These are phyloP conservation scores for Gymnocheta viridis DNA, from an alignment of 2,888 invertebrate species.

Conservation along the genomic window DNA sequence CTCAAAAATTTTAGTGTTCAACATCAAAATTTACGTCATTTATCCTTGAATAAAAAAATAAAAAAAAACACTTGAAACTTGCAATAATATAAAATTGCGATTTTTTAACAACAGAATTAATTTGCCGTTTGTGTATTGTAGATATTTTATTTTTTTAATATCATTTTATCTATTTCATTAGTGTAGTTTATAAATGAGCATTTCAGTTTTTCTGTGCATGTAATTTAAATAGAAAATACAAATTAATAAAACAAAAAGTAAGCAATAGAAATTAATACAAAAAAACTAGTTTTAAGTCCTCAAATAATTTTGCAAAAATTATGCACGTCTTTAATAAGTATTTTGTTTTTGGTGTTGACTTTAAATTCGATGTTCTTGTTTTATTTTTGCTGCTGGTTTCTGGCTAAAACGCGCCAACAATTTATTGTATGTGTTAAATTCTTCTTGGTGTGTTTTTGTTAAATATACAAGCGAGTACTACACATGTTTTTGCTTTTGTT, in stretches of 20 bases:
- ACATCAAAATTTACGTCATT: conserved; percentile 60
- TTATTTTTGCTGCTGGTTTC: conserved; percentile 26
- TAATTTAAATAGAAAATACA: conserved; percentile 73
- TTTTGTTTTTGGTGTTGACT: conserved; percentile 19
- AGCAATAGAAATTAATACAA: conserved; percentile 8
- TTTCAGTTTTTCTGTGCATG: conserved; percentile 72
- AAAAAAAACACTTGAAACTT: conserved; percentile 52
- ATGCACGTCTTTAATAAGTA: conserved; percentile 71
- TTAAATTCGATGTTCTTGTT: conserved; percentile 37
- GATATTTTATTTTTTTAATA: conserved; percentile 5
- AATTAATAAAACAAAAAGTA: conserved; percentile 34
- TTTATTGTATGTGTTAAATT: conserved; percentile 24
- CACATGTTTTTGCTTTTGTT: conserved; percentile 33
- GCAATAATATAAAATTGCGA: conserved; percentile 53
- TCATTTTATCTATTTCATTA: conserved; percentile 49
- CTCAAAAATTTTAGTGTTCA: conserved; percentile 22
- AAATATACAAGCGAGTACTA: conserved; percentile 9
- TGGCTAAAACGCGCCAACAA: conserved; percentile 40
- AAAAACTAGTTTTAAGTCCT: conserved; percentile 73
- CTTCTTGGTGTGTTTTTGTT: conserved; percentile 26
- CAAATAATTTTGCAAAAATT: conserved; percentile 78
- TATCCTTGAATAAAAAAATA: conserved; percentile 60
- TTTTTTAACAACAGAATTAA: conserved; percentile 65
- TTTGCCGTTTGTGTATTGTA: conserved; percentile 56
- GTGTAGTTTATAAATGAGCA: background rate